Conservation (phyloP, 2,113 vertebrate genomes). For the Strix aluco region DNA sequence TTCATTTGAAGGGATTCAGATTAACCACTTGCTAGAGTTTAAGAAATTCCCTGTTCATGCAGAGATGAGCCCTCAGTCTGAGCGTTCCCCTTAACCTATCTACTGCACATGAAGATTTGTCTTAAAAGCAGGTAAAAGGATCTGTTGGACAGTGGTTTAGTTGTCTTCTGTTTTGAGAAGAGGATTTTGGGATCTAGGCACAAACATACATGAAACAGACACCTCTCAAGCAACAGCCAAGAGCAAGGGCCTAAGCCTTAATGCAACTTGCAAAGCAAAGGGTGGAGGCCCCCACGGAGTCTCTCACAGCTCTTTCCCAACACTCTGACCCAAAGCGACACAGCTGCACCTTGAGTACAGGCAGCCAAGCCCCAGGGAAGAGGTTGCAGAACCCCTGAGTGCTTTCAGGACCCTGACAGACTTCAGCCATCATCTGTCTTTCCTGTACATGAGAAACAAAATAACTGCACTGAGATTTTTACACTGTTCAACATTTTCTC, state of each 20-base stretch:
- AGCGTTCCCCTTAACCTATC: background rate
- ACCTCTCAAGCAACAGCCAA: background rate
- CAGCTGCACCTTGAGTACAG: background rate
- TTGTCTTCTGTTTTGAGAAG: background rate
- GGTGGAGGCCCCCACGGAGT: fast-evolving
- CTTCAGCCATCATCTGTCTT: background rate
- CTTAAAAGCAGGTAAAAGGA: background rate
- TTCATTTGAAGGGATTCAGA: background rate
- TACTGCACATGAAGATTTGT: background rate
- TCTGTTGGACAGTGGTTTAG: background rate
- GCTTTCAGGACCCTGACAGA: background rate
- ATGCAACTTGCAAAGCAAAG: background rate
- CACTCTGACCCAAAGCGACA: background rate
- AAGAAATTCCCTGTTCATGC: background rate
- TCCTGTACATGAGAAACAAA: background rate
- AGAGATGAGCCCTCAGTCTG: background rate
- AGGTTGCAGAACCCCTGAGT: background rate
- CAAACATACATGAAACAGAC: background rate
- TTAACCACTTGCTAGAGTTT: background rate
- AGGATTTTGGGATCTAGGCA: background rate
- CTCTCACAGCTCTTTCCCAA: background rate
- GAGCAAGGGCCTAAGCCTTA: background rate
- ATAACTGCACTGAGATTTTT: background rate
- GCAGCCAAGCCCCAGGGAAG: background rate
- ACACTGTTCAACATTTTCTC: fast-evolving